Evolutionary conservation across 1,140 invertebrate species (phyloP).

Genomic region (Zaprionus camerounensis): DNA sequence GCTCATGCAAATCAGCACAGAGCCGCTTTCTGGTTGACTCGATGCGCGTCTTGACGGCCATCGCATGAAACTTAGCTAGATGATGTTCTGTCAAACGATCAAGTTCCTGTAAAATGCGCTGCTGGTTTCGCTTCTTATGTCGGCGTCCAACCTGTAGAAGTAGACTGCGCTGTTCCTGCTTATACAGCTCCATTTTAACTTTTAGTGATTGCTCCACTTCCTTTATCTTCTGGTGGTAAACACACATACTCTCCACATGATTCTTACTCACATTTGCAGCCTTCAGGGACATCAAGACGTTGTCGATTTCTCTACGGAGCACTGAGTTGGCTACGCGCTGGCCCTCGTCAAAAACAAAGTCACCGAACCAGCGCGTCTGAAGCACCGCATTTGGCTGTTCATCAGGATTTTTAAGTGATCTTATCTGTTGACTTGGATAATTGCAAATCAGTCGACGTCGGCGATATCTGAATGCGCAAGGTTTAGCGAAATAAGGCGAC

Average conservation of each 20-base stretch:
- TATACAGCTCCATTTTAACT: constrained; percentile 22
- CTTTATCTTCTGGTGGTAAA: constrained; percentile 35
- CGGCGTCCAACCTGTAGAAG: background rate
- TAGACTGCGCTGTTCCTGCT: constrained; percentile 12
- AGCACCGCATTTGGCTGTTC: background rate
- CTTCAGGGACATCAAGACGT: constrained; percentile 37
- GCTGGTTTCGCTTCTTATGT: background rate
- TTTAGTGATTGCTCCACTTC: constrained; percentile 58
- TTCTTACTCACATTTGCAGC: constrained; percentile 13
- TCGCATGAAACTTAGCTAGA: constrained; percentile 36
- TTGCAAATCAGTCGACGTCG: background rate
- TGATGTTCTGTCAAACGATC: constrained; percentile 43
- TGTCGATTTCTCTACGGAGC: constrained; percentile 39
- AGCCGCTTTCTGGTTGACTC: constrained; percentile 44
- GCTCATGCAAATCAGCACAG: background rate
- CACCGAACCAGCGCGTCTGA: constrained; percentile 55
- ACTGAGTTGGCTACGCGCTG: constrained; percentile 26
- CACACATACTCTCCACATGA: constrained; percentile 40
- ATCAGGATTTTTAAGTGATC: background rate
- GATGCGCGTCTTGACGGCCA: constrained; percentile 43
- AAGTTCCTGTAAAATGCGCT: constrained; percentile 39
- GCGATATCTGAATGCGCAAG: background rate
- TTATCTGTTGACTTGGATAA: constrained; percentile 12
- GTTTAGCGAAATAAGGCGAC: constrained; percentile 51
- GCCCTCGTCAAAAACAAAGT: background rate